Conservation (phyloP, 1,140 invertebrate species). For the Drosophila rufa region DNA sequence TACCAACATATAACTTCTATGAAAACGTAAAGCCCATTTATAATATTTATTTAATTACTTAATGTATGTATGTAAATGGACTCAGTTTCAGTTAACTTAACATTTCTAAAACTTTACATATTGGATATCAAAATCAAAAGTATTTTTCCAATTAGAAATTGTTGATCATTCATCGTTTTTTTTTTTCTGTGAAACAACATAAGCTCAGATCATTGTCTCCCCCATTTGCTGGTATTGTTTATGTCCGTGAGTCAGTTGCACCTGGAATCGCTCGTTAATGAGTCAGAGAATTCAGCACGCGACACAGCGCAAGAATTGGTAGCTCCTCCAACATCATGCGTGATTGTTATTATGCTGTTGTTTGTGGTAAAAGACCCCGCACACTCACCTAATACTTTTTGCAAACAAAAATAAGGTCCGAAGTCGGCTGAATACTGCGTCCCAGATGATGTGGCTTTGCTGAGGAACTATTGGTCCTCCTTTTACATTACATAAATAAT, state of each 20-base stretch:
- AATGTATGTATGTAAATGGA: too few relatives aligned
- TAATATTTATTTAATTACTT: background rate
- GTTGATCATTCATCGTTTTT: background rate
- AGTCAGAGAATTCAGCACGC: conserved; percentile 44
- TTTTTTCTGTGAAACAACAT: conserved; percentile 5
- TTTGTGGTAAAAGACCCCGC: background rate
- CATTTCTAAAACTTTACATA: too few relatives aligned
- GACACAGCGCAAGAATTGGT: conserved; percentile 8
- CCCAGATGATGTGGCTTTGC: conserved; percentile 4
- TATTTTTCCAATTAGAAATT: background rate
- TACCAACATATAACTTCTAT: too few relatives aligned
- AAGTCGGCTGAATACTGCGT: conserved; percentile 15
- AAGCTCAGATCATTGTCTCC: background rate
- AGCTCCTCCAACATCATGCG: background rate
- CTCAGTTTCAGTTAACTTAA: too few relatives aligned
- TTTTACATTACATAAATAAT: conserved; percentile 39
- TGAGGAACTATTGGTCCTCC: background rate
- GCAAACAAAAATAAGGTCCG: conserved; percentile 4
- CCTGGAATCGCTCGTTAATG: conserved; percentile 32
- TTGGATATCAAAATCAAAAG: background rate
- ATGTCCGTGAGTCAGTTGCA: conserved; percentile 29
- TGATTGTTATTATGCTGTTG: conserved; percentile 11
- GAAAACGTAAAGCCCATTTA: background rate
- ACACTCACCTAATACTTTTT: conserved; percentile 46
- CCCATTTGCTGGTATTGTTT: background rate